A percentile compares a stretch with the other conserved stretches of the same genome.
These are phyloP conservation scores for Protomyctophum bolini DNA, from an alignment of 2,113 vertebrate genomes.

Conservation along the genomic window DNA sequence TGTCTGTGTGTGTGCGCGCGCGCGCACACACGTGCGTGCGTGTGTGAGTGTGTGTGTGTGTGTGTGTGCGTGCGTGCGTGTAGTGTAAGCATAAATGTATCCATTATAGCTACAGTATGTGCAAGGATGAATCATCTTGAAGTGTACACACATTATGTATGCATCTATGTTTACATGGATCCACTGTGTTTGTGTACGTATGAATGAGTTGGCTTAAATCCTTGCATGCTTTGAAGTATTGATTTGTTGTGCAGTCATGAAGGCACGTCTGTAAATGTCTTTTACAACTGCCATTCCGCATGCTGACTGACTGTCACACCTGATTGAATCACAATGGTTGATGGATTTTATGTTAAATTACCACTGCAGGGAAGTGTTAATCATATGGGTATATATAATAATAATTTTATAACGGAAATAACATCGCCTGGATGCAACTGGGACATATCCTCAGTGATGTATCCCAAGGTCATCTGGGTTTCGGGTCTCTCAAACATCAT, in stretches of 20 bases:
- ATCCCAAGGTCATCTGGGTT: too few relatives aligned
- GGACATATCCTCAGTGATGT: too few relatives aligned
- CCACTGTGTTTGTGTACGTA: background rate
- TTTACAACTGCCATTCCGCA: slow-evolving; percentile 1
- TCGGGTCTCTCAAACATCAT: too few relatives aligned
- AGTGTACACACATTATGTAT: background rate
- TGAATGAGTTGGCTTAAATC: background rate
- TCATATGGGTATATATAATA: too few relatives aligned
- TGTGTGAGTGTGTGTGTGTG: slow-evolving; percentile 1
- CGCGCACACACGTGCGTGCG: background rate
- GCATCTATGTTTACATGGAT: background rate
- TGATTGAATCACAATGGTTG: background rate
- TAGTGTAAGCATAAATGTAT: background rate
- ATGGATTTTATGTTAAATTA: slow-evolving; percentile 11
- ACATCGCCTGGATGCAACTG: too few relatives aligned
- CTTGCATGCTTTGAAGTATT: background rate
- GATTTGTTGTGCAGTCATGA: background rate
- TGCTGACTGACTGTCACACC: slow-evolving; percentile 3
- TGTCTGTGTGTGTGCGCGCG: background rate
- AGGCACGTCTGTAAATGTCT: background rate
- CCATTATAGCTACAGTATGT: background rate
- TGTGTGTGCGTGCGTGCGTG: background rate
- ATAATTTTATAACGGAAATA: too few relatives aligned
- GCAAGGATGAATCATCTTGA: background rate
- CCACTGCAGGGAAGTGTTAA: background rate